Evolutionary conservation across 2,797 vertebrate genomes (phyloP), one percentile per base, ranked within the genome.

Genomic region (Neoniphon sammara): DNA sequence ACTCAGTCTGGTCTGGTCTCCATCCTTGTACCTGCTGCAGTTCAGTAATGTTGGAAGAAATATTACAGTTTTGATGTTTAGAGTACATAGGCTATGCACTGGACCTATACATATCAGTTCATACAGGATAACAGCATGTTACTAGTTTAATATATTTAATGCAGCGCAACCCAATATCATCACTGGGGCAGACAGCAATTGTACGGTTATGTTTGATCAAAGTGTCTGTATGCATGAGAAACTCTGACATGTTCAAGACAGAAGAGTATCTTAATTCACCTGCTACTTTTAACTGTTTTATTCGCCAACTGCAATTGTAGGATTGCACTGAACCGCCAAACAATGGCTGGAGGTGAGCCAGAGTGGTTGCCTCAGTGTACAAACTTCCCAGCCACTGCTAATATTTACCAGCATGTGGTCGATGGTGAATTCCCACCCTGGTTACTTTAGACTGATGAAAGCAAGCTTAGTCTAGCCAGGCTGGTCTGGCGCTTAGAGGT

Each of bases 361-460:
- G 5, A 55, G 54, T 30, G 53, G 73, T 17, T 58, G 68, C 55
- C 61, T 81, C 57, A 82, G 82, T 30, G 81, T 81, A 47, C 87
- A 85, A 81, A 67, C 60, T 64, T 10, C n/a, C 39, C 56, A 57
- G 59, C 39, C 62, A 72, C 31, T 34, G 53, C 59, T 46, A 84
- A 27, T 78, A 64, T 84, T 86, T 84, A 64, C 81, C 39, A 49
- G 65, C 47, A 50, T 66, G 39, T 56, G 62, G 6, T 53, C 49
- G 4, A 10, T 73, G 64, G 44, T 58, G 4, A 60, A 58, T 78
- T 79, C 70, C 52, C 69, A 82, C 47, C 11, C 20, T 50, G 27
- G 23, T 53, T 0, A 17, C 46, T 47, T 47, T 18, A 18, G 46
- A 44, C 47, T n/a, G 39, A 25, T 77, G 30, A 66, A 57, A 53